phyloP scores from a whole-genome alignment of 2,888 invertebrate genomes.

The Hypomecis atomaria region DNA sequence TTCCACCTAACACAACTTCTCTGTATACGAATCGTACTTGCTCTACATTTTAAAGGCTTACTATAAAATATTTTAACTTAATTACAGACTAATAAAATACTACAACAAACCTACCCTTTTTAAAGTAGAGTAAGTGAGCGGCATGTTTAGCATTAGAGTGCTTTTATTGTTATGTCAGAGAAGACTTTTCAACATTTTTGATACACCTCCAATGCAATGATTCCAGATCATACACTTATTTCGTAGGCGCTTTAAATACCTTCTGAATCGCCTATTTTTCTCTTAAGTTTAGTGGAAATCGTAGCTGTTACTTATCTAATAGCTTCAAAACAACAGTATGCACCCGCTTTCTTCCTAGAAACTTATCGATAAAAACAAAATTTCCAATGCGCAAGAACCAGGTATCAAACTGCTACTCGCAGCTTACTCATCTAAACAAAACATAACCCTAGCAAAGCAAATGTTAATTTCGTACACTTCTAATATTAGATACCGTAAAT shows the following conservation, averaged over 20 bases:
- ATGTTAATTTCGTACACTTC: not conserved
- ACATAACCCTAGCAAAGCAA: constrained; percentile 3
- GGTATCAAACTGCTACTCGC: not conserved
- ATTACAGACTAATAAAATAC: not conserved
- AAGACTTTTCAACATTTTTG: too few relatives aligned
- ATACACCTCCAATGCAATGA: too few relatives aligned
- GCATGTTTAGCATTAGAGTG: too few relatives aligned
- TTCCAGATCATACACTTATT: not conserved
- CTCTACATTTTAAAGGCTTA: not conserved
- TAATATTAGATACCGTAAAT: constrained; percentile 11
- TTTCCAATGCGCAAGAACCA: constrained; percentile 1
- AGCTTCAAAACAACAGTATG: not conserved
- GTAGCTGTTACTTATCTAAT: not conserved
- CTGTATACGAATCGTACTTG: too few relatives aligned
- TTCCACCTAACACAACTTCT: too few relatives aligned
- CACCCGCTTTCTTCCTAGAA: constrained; percentile 3
- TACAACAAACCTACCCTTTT: too few relatives aligned
- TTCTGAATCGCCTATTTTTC: not conserved
- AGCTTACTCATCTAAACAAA: constrained; percentile 7
- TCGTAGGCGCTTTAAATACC: not conserved
- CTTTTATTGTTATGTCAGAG: too few relatives aligned
- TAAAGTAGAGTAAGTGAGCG: too few relatives aligned
- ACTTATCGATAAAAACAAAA: constrained; percentile 10
- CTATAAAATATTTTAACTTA: too few relatives aligned
- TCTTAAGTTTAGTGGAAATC: not conserved